Conservation (phyloP, 2,888 invertebrate genomes). For the Thymelicus sylvestris region DNA sequence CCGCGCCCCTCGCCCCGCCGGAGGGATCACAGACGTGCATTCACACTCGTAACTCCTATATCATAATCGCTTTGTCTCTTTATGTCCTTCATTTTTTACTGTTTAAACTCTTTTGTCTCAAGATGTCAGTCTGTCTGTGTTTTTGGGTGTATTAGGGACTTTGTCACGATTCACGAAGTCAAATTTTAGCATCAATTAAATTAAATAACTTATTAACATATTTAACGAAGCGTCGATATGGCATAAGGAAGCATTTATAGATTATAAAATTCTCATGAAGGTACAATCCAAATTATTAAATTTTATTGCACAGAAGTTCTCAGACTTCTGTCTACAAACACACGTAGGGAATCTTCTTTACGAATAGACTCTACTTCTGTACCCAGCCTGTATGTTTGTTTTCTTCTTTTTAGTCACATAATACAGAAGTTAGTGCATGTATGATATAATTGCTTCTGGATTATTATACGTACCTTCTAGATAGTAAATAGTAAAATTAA, state of each 20-base stretch:
- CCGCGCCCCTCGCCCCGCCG: slow-evolving; percentile 2
- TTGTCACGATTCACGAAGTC: background rate
- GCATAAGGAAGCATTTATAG: background rate
- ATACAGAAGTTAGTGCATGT: no score
- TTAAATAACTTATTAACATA: background rate
- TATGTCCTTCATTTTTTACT: background rate
- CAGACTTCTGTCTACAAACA: no score
- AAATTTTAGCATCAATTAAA: background rate
- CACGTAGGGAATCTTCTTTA: no score
- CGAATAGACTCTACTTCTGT: no score
- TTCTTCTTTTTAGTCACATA: no score
- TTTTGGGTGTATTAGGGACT: background rate
- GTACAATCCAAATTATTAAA: no score
- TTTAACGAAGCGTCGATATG: slow-evolving; percentile 1
- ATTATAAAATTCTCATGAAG: background rate
- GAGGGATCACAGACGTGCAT: slow-evolving; percentile 34
- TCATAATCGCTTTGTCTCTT: slow-evolving; percentile 30
- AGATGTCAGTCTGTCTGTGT: background rate
- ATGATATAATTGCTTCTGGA: no score
- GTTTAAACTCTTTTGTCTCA: background rate
- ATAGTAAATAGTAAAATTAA: no score
- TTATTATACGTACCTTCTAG: no score
- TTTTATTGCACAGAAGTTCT: no score
- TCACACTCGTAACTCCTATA: slow-evolving; percentile 29
- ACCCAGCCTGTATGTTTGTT: no score